Percentiles rank a stretch among this genome's conserved stretches.
Evolutionary conservation across 2,797 vertebrate species (phyloP).

Genomic region (Mycteria americana): DNA sequence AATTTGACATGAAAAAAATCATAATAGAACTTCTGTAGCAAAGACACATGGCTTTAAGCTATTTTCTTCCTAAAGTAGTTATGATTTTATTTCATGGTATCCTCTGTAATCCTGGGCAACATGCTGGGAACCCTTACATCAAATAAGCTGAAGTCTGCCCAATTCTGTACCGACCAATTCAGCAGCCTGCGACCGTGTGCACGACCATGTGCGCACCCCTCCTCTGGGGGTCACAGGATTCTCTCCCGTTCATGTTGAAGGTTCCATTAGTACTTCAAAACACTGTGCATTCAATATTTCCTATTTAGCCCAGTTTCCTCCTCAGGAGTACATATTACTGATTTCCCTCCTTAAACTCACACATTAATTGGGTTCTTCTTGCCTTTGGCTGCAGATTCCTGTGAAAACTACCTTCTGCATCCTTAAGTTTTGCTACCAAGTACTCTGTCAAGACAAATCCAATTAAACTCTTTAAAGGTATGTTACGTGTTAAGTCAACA

Average conservation of each 20-base stretch:
- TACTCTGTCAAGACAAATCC: not conserved
- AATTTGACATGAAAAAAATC: not conserved
- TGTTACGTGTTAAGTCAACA: not conserved
- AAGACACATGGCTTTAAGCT: not conserved
- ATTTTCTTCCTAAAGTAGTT: not conserved
- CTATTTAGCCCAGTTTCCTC: not conserved
- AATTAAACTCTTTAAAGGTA: not conserved
- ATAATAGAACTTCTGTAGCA: not conserved
- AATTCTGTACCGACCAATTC: not conserved
- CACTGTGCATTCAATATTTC: not conserved
- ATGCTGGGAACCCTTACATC: not conserved
- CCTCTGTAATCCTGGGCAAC: not conserved
- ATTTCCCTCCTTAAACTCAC: not conserved
- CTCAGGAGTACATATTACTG: not conserved
- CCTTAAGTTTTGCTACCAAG: not conserved
- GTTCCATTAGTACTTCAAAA: not conserved
- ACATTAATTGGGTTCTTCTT: not conserved
- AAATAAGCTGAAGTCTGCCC: not conserved
- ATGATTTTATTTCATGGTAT: not conserved
- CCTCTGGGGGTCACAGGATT: not conserved
- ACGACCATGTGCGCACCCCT: rapidly evolving
- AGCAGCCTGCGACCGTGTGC: not conserved
- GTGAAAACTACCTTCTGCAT: not conserved
- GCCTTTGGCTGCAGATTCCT: not conserved
- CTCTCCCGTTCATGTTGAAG: not conserved